Conservation (phyloP, 2,113 vertebrate species). For the Geothlypis trichas region DNA sequence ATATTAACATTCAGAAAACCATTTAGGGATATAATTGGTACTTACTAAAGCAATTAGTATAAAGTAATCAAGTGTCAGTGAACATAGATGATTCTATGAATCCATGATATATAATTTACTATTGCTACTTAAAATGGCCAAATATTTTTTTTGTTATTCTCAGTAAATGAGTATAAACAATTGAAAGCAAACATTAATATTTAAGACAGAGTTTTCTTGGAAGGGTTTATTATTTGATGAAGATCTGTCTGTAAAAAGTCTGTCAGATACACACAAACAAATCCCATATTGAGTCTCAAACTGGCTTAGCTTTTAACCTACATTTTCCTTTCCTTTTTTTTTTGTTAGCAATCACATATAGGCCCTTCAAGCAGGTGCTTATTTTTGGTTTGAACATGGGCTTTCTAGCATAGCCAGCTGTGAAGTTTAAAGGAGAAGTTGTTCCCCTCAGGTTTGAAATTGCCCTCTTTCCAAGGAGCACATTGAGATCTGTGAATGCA, state of each 20-base stretch:
- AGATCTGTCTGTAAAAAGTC: neutral
- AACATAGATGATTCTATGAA: neutral
- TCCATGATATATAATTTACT: neutral
- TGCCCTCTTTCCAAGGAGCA: neutral
- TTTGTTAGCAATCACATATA: neutral
- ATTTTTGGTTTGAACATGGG: neutral
- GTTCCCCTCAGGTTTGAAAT: neutral
- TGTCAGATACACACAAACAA: neutral
- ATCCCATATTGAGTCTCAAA: rapidly evolving
- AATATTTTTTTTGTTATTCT: neutral
- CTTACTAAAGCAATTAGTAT: conserved; percentile 30
- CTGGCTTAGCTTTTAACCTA: neutral
- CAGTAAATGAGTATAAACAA: neutral
- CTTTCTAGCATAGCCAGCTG: neutral
- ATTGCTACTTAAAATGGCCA: neutral
- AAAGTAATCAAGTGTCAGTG: conserved; percentile 30
- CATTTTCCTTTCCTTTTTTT: neutral
- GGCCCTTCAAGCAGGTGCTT: neutral
- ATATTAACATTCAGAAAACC: conserved; percentile 2
- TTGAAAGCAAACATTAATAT: neutral
- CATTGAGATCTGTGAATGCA: neutral
- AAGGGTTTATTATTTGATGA: neutral
- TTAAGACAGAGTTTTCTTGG: neutral
- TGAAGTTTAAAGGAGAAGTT: neutral
- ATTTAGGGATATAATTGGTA: conserved; percentile 42